phyloP scores from a whole-genome alignment of 2,888 invertebrate genomes.

The Ctenicera cuprea region DNA sequence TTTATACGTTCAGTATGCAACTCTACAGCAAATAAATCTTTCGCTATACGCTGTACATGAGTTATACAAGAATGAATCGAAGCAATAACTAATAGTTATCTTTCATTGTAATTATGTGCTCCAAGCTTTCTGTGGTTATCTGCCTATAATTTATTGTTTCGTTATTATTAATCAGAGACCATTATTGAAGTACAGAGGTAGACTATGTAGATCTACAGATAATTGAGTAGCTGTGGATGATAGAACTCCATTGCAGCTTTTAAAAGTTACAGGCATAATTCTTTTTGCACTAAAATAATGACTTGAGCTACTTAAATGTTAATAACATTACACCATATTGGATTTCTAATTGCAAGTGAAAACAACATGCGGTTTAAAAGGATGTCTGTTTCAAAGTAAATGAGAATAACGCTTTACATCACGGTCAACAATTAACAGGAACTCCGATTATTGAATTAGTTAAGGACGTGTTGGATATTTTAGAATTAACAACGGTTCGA shows the following conservation, averaged over 20 bases:
- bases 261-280: not conserved
- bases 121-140: conserved; percentile 6
- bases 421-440: conserved; percentile 3
- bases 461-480: not conserved
- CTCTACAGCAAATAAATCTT: not conserved
- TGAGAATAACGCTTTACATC: no score
- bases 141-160: conserved; percentile 1
- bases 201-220: not conserved
- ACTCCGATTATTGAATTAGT: conserved; percentile 3
- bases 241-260: not conserved
- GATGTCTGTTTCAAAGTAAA: no score
- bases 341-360: no score
- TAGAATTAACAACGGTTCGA: not conserved
- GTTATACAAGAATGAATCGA: not conserved
- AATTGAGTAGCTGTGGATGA: not conserved
- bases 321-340: no score
- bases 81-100: not conserved
- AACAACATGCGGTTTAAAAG: no score
- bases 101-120: conserved; percentile 18
- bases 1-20: no score
- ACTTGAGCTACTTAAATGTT: no score
- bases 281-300: no score
- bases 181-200: conserved; percentile 7
- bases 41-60: not conserved
- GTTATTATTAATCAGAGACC: conserved; percentile 13